Base-by-base conservation (phyloP, 2,797 vertebrate genomes). In the Chloroceryle inda region DNA sequence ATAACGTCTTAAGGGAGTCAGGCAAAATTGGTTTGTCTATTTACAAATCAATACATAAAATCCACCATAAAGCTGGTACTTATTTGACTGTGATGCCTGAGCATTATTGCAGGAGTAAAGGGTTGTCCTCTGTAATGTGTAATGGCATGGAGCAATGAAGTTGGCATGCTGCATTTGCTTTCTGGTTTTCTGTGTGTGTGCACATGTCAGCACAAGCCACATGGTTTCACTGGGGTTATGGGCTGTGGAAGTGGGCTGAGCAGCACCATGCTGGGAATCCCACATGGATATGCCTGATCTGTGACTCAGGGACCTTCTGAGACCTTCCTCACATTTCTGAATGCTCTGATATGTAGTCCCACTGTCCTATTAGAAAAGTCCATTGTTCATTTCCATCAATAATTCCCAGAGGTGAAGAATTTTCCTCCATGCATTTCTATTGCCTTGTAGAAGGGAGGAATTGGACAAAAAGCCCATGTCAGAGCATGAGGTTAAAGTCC, bases 11-110 rank as follows among this genome's bases (percentile, higher is more conserved):
- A 63, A 83, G 84, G 29, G 55, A 89, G 84, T 14, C 68, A 77
- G 44, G n/a, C 26, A 85, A 76, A 96, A 92, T 74, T 90, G 82
- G 47, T 72, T 96, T 96, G 83, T 9, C 26, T 94, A 78, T 96
- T 96, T 94, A 93, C 90, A 95, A 93, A 97, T 96, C 96, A 86
- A 92, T 95, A 91, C 77, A 49, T 77, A 77, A 95, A 95, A 91
- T 76, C 85, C 88, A 95, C 74, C 47, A 27, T 87, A 92, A 95
- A 83, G 63, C 93, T 52, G 63, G 42, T 35, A 61, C 64, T 94
- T 86, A 87, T 71, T 82, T 80, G 71, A 79, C 75, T 91, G 92
- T 62, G 45, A 9, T 72, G 27, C 31, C 91, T 68, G 23, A 91
- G 50, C 66, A 20, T 90, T 63, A 44, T 2, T 55, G 45, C 0